Evolutionary conservation across 2,888 invertebrate genomes (phyloP).

Genomic region (Proisotoma minuta): DNA sequence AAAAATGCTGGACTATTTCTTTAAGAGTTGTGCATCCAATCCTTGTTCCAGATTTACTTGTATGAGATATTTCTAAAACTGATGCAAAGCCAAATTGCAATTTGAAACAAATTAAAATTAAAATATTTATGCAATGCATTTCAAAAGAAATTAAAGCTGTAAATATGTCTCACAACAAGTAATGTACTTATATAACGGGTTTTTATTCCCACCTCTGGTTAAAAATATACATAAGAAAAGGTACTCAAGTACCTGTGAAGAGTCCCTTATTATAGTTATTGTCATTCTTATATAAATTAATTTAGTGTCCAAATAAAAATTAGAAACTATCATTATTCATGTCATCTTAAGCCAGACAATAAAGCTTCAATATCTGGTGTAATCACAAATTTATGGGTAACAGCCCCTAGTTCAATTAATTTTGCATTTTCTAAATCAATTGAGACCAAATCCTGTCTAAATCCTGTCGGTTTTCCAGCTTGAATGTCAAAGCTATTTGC

Average conservation of each 20-base stretch:
- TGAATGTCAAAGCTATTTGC: conserved; percentile 5
- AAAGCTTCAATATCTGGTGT: conserved; percentile 10
- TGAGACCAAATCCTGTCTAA: conserved; percentile 9
- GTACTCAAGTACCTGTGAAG: too few relatives aligned
- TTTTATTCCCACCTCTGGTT: too few relatives aligned
- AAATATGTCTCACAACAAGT: too few relatives aligned
- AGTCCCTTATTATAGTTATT: too few relatives aligned
- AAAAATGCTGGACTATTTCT: neutral
- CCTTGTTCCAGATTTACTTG: neutral
- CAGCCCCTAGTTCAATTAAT: neutral
- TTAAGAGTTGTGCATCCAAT: neutral
- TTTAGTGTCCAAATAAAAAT: too few relatives aligned
- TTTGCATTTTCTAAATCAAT: neutral
- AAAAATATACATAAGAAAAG: too few relatives aligned
- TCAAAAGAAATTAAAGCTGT: too few relatives aligned
- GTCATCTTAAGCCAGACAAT: neutral
- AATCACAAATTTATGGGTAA: conserved; percentile 1
- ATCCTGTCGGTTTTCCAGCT: conserved; percentile 5
- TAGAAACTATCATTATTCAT: neutral
- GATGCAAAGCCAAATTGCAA: neutral
- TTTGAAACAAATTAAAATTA: neutral
- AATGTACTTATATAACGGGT: too few relatives aligned
- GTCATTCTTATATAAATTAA: too few relatives aligned
- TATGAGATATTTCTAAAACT: neutral
- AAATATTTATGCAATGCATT: too few relatives aligned